Conservation (phyloP, 1,140 invertebrate species). For the Drosophila setifemur region DNA sequence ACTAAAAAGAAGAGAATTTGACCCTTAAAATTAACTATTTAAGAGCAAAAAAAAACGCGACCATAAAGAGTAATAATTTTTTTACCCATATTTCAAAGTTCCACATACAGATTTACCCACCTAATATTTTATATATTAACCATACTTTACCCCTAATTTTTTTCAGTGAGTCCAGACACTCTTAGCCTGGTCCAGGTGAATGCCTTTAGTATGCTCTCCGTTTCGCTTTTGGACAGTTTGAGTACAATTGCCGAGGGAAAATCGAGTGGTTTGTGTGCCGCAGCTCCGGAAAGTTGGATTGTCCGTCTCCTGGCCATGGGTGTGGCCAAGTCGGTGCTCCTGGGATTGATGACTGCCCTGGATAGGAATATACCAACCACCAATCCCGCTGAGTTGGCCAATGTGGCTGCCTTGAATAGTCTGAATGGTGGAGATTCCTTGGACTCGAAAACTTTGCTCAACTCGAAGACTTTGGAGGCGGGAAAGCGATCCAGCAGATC, state of each 20-base stretch:
- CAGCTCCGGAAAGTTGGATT: conserved; percentile 48
- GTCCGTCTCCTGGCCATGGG: conserved; percentile 62
- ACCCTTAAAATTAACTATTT: too few relatives aligned
- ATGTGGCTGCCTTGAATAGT: conserved; percentile 15
- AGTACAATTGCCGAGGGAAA: conserved; percentile 44
- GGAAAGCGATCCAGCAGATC: conserved; percentile 33
- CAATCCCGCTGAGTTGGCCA: conserved; percentile 1
- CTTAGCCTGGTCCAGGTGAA: conserved; percentile 44
- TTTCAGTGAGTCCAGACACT: conserved; percentile 54
- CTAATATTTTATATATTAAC: background rate
- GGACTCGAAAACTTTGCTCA: background rate
- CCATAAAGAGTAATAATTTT: too few relatives aligned
- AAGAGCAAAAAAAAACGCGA: too few relatives aligned
- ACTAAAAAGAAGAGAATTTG: too few relatives aligned
- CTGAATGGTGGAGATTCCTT: conserved; percentile 29
- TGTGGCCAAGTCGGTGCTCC: conserved; percentile 44
- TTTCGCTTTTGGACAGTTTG: conserved; percentile 50
- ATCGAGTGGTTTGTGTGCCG: conserved; percentile 50
- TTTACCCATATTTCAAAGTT: too few relatives aligned
- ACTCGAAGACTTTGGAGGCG: conserved; percentile 3
- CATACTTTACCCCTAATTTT: background rate
- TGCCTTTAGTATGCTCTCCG: conserved; percentile 53
- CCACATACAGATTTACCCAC: too few relatives aligned
- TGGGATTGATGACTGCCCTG: conserved; percentile 55
- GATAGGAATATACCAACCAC: conserved; percentile 28